phyloP scores from a whole-genome alignment of 2,797 vertebrate genomes.

The Liparis tanakae region DNA sequence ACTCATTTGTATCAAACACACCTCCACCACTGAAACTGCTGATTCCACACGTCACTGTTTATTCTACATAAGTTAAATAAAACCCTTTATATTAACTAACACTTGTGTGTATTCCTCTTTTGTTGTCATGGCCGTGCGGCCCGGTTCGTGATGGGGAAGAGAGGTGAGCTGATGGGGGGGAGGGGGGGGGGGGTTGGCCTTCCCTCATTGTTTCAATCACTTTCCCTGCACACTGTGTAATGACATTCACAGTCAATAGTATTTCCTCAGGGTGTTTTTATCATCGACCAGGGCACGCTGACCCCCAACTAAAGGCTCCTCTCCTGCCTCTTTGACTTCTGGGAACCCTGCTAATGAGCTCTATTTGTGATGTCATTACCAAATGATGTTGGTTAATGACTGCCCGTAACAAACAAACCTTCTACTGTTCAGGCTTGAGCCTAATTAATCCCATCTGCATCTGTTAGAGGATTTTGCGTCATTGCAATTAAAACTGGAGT shows the following conservation, averaged over 20 bases:
- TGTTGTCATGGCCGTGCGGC: no score
- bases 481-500: slow-evolving; percentile 48
- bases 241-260: slow-evolving; percentile 26
- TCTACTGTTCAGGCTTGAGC: slow-evolving; percentile 63
- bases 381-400: slow-evolving; percentile 67
- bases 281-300: slow-evolving; percentile 39
- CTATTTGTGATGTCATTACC: slow-evolving; percentile 69
- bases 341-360: slow-evolving; percentile 66
- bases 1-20: no score
- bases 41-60: no score
- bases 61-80: no score
- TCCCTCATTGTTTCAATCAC: neutral
- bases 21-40: no score
- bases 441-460: slow-evolving; percentile 75
- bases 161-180: neutral
- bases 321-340: slow-evolving; percentile 48
- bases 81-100: no score
- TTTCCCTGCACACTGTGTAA: slow-evolving; percentile 19
- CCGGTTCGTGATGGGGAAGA: no score
- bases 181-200: slow-evolving; percentile 8
- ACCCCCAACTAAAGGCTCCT: slow-evolving; percentile 56
- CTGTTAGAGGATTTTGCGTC: slow-evolving; percentile 54
- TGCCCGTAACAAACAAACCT: slow-evolving; percentile 70
- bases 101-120: no score
- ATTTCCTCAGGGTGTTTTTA: slow-evolving; percentile 32